phyloP scores from a whole-genome alignment of 2,888 invertebrate genomes.

The Uropetala carovei region DNA sequence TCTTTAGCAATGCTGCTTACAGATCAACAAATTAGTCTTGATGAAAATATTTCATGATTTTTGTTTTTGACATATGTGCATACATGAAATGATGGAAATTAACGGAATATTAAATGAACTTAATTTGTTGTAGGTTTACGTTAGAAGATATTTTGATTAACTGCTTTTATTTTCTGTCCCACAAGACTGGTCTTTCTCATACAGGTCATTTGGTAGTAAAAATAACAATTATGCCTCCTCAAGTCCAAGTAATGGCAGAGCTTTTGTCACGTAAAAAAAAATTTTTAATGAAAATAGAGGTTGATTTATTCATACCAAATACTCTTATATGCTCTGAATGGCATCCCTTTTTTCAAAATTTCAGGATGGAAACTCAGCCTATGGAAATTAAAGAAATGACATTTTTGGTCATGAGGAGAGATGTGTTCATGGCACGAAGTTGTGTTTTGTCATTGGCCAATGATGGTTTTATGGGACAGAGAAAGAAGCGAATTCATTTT shows the following conservation, averaged over 20 bases:
- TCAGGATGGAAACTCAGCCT: slow-evolving; percentile 67
- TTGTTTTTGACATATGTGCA: too few species aligned
- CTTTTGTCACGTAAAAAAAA: background rate
- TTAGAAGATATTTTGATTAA: too few species aligned
- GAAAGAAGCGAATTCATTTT: slow-evolving; percentile 44
- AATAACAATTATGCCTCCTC: background rate
- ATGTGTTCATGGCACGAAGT: slow-evolving; percentile 38
- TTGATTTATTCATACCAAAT: slow-evolving; percentile 24
- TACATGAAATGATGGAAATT: too few species aligned
- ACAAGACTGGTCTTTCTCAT: slow-evolving; percentile 36
- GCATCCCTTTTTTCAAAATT: slow-evolving; percentile 67
- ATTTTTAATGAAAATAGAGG: background rate
- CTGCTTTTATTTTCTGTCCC: slow-evolving; percentile 29
- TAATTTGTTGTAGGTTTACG: too few species aligned
- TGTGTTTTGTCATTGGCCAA: slow-evolving; percentile 38
- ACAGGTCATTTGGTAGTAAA: background rate
- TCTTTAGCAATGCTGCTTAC: too few species aligned
- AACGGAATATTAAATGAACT: too few species aligned
- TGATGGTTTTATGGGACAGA: slow-evolving; percentile 37
- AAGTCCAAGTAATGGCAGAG: background rate
- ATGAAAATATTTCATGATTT: too few species aligned
- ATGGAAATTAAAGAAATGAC: slow-evolving; percentile 66
- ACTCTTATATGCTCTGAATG: slow-evolving; percentile 57
- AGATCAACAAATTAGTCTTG: too few species aligned
- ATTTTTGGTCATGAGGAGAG: slow-evolving; percentile 45